Percentiles rank a stretch among this genome's conserved stretches.
Conservation (phyloP, 92 coral and sea anemone genomes). For the Heliopora coerulea region DNA sequence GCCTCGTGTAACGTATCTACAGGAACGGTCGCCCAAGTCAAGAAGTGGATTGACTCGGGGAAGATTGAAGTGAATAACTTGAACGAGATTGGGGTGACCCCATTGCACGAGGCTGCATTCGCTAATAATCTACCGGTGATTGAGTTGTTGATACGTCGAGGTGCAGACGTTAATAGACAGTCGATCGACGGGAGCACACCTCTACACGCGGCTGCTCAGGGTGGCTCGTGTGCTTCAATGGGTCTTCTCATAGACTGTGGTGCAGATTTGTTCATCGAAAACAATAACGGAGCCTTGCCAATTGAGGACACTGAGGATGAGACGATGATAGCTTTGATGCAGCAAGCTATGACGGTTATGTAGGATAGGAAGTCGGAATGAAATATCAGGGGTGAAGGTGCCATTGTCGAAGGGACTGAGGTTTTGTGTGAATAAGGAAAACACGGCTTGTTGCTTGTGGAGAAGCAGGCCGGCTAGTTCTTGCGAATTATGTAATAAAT, state of each 20-base stretch:
- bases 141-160: slow-evolving; percentile 61
- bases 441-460: too few species aligned
- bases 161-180: slow-evolving; percentile 94
- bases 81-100: slow-evolving; percentile 70
- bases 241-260: slow-evolving; percentile 70
- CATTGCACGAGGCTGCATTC: slow-evolving; percentile 82
- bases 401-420: not conserved
- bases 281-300: slow-evolving; percentile 81
- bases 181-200: slow-evolving; percentile 92
- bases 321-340: slow-evolving; percentile 55
- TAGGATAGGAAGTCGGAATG: slow-evolving; percentile 35
- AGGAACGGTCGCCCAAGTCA: slow-evolving; percentile 25
- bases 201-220: slow-evolving; percentile 80
- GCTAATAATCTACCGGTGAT: slow-evolving; percentile 70
- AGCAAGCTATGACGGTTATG: slow-evolving; percentile 82
- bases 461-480: too few species aligned
- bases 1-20: slow-evolving; percentile 38
- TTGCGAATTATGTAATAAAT: too few species aligned
- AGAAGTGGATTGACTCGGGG: slow-evolving; percentile 45
- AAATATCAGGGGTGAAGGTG: too few species aligned
- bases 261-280: slow-evolving; percentile 90
- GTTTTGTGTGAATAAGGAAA: not conserved
- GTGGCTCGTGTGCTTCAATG: slow-evolving; percentile 63
- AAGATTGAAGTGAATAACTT: slow-evolving; percentile 65
- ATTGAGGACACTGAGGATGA: slow-evolving; percentile 67